Base-by-base conservation (phyloP, 2,113 vertebrate genomes). In the Merops nubicus region DNA sequence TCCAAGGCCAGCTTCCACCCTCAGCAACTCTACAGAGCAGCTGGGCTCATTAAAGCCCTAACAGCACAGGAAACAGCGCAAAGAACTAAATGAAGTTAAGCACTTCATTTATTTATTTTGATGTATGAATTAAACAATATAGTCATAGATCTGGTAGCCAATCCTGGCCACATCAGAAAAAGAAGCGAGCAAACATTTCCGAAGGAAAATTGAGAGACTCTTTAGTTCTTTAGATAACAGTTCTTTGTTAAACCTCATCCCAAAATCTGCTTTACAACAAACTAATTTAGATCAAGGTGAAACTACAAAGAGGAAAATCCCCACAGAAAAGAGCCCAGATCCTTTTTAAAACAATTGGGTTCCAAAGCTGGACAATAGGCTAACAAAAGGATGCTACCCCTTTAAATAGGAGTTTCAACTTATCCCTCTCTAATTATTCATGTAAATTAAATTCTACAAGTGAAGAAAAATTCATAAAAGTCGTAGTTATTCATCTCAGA, bases 401-500 rank as follows among this genome's bases (percentile, higher is more conserved):
- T 97, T 96, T 97, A 96, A 97, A 94, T 26, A 96, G 83, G 79
- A 96, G 85, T 98, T 98, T 98, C 82, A 95, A 95, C 70, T 97
- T 62, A 72, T 85, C 96, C 43, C 34, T 90, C 89, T 94, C 97
- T 98, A 98, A 98, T 98, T 98, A 97, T 97, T 98, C 96, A 98
- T 98, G 97, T 97, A 98, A 98, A 98, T 98, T 98, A 98, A 98
- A 98, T 98, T 98, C 97, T 98, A 98, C 95, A 98, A 98, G 97
- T 98, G 97, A 98, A 98, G 96, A 98, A 98, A 98, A 98, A 98
- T 98, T 98, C 98, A 98, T 98, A 98, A 98, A 98, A 98, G 97
- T 98, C 95, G 20, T 97, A 98, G 97, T 98, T 98, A 98, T 90
- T 98, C 98, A 98, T 98, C 98, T 98, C 94, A 97, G 96, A 98